Base-by-base conservation (phyloP, 2,113 vertebrate species). In the Triplophysa tibetana region DNA sequence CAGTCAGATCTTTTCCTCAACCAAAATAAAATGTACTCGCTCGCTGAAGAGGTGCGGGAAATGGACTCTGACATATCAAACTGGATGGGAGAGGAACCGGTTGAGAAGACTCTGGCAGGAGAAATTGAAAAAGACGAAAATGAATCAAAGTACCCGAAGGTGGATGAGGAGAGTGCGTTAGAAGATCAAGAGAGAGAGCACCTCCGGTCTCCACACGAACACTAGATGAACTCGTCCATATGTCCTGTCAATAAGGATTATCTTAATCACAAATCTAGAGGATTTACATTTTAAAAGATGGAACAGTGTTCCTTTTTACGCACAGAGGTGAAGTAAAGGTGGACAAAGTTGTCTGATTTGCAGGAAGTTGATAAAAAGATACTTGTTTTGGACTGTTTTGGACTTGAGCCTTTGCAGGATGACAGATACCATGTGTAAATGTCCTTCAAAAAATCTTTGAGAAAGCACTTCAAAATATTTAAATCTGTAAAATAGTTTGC, bases 11-110 rank as follows among this genome's bases (percentile, higher is more conserved):
- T 56, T 69, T 10, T 2, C 38, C 58, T 86, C 23, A 92, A 90
- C 65, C 88, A 89, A 75, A 92, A 83, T 82, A 93, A 91, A 84
- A 95, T 94, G 81, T 91, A 92, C 80, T 91, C 94, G 0, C 89
- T 94, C 77, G 92, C 93, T 43, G 93, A 94, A 82, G 94, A 94
- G 78, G 58, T 72, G 9, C 66, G n/a, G 8, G 76, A 87, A 50
- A 60, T 38, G 6, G 87, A 81, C 16, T 50, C 82, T 26, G 85
- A 83, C 11, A 29, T 11, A 13, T 75, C 29, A 5, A 74, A 60
- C 56, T 68, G 75, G 48, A 66, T 21, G 2, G 65, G 19, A 76
- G 79, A 90, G 26, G 70, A 86, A 13, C 24, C 10, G 9, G 17
- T 16, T 29, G 70, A 73, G 56, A 38, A 60, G 5, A n/a, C 43